phyloP scores from a whole-genome alignment of 1,140 invertebrate species.

The Eurosta solidaginis region DNA sequence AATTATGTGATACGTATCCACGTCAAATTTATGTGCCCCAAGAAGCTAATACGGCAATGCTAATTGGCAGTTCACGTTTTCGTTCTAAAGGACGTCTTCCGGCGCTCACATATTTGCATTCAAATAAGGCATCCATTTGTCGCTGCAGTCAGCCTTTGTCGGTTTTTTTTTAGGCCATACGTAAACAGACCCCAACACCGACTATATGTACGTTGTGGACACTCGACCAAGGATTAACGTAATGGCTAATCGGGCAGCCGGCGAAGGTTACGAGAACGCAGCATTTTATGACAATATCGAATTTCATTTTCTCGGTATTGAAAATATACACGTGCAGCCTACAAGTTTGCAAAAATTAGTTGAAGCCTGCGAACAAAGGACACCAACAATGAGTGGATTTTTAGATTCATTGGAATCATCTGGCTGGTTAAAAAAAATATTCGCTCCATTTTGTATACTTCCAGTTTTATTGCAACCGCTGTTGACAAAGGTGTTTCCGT shows the following conservation, averaged over 20 bases:
- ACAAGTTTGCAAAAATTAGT: constrained; percentile 90
- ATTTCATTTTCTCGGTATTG: constrained; percentile 97
- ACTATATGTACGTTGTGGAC: constrained; percentile 96
- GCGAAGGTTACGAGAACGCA: constrained; percentile 99
- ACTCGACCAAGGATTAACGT: constrained; percentile 97
- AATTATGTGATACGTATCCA: no score
- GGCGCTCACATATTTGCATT: constrained; percentile 91
- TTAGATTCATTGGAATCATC: constrained; percentile 89
- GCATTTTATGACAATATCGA: constrained; percentile 98
- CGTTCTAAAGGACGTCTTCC: constrained; percentile 93
- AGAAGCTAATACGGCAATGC: no score
- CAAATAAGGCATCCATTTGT: constrained; percentile 89
- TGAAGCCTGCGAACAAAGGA: constrained; percentile 92
- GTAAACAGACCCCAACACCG: constrained; percentile 88
- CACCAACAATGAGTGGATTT: constrained; percentile 89
- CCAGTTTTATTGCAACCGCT: constrained; percentile 82
- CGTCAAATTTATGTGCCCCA: no score
- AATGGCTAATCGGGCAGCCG: constrained; percentile 97
- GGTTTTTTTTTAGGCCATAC: constrained; percentile 93
- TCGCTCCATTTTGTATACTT: constrained; percentile 91
- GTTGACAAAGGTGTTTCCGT: constrained; percentile 84
- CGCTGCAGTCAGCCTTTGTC: constrained; percentile 96
- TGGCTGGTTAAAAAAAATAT: constrained; percentile 96
- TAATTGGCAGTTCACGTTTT: constrained; percentile 95
- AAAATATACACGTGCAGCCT: constrained; percentile 99